phyloP scores from a whole-genome alignment of 2,888 invertebrate species.

The Laothoe populi region DNA sequence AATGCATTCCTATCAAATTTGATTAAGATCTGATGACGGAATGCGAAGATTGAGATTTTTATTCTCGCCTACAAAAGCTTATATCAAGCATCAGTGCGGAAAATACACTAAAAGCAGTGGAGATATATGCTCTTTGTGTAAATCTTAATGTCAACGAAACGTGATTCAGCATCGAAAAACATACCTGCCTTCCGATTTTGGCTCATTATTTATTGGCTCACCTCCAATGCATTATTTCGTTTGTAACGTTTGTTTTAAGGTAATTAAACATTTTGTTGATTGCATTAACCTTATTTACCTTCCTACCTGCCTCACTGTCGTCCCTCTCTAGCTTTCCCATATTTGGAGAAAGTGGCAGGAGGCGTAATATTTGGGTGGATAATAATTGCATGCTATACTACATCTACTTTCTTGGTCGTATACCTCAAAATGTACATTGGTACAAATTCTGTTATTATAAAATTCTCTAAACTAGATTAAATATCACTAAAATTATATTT shows the following conservation, averaged over 20 bases:
- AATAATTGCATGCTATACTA: too few relatives aligned
- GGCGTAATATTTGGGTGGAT: neutral
- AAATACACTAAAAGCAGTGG: neutral
- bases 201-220: constrained; percentile 43
- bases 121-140: constrained; percentile 32
- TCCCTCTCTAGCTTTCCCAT: neutral
- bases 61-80: too few relatives aligned
- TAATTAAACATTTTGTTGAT: neutral
- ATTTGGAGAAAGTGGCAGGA: neutral
- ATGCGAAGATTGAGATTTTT: too few relatives aligned
- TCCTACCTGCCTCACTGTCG: neutral
- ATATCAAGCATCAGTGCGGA: too few relatives aligned
- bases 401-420: too few relatives aligned
- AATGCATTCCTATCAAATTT: too few relatives aligned
- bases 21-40: too few relatives aligned
- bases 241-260: constrained; percentile 24
- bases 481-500: too few relatives aligned
- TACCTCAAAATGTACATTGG: too few relatives aligned
- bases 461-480: too few relatives aligned
- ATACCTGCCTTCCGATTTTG: constrained; percentile 47
- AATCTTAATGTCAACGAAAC: constrained; percentile 39
- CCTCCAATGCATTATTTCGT: constrained; percentile 43
- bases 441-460: too few relatives aligned
- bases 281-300: neutral
- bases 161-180: constrained; percentile 47